These are phyloP conservation scores for Villa cingulata DNA, from an alignment of 2,888 invertebrate species.

Conservation along the genomic window DNA sequence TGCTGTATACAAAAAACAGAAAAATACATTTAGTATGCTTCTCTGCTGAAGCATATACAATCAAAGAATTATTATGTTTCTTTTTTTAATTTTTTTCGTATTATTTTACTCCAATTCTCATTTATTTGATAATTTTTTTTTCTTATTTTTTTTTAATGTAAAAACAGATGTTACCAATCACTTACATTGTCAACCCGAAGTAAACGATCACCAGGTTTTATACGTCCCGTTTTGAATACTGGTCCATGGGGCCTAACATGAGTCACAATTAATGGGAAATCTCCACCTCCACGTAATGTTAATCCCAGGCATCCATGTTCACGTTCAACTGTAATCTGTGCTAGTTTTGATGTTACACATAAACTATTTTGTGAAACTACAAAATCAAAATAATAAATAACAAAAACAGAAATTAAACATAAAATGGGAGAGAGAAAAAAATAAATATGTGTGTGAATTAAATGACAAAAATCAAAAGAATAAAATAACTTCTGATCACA, in stretches of 20 bases:
- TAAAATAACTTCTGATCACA: too few relatives aligned
- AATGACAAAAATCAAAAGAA: too few relatives aligned
- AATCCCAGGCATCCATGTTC: constrained; percentile 75
- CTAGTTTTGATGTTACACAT: constrained; percentile 62
- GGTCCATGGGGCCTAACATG: constrained; percentile 80
- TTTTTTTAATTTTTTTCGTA: too few relatives aligned
- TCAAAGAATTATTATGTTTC: too few relatives aligned
- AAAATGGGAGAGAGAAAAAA: too few relatives aligned
- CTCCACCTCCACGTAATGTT: constrained; percentile 69
- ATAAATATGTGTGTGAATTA: too few relatives aligned
- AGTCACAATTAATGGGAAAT: constrained; percentile 74
- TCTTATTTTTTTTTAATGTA: not conserved
- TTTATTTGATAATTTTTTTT: too few relatives aligned
- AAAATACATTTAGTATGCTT: too few relatives aligned
- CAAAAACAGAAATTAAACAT: not conserved
- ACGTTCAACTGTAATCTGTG: constrained; percentile 67
- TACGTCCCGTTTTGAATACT: constrained; percentile 77
- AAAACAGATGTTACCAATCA: constrained; percentile 14
- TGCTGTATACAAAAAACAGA: too few relatives aligned
- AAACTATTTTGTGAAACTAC: constrained; percentile 56
- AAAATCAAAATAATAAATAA: not conserved
- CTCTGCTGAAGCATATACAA: too few relatives aligned
- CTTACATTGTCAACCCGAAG: constrained; percentile 70
- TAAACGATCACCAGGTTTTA: constrained; percentile 81
- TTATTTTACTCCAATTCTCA: too few relatives aligned